Percentiles rank a stretch among this genome's conserved stretches.
Evolutionary conservation across 2,113 vertebrate genomes (phyloP).

Genomic region (Halichoerus grypus): DNA sequence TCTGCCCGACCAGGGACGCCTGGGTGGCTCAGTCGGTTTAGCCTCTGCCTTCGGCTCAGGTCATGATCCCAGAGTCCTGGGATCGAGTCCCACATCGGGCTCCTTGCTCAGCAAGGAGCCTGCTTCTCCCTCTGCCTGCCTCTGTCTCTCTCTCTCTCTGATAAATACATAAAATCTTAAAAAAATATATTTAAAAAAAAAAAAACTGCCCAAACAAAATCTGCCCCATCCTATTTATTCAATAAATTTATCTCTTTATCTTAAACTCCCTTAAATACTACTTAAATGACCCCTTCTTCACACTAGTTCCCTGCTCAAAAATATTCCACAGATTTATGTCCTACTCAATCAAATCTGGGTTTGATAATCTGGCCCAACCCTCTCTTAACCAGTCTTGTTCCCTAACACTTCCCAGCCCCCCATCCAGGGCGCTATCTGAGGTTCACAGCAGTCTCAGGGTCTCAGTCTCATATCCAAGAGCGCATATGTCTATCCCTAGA

Average conservation of each 20-base stretch:
- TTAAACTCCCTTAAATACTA: constrained; percentile 25
- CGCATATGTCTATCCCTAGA: neutral
- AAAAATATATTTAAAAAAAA: too few relatives aligned
- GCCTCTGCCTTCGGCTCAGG: too few relatives aligned
- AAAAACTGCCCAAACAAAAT: constrained; percentile 39
- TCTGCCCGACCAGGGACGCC: neutral
- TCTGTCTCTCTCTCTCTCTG: too few relatives aligned
- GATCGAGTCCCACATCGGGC: too few relatives aligned
- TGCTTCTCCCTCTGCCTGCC: too few relatives aligned
- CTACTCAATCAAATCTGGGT: neutral
- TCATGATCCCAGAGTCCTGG: too few relatives aligned
- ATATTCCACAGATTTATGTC: constrained; percentile 61
- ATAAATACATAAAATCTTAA: too few relatives aligned
- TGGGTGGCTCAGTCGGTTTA: too few relatives aligned
- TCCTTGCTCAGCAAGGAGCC: too few relatives aligned
- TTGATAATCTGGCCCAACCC: neutral
- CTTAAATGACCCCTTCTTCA: constrained; percentile 34
- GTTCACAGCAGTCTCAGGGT: neutral
- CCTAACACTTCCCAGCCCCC: neutral
- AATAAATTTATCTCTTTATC: constrained; percentile 37
- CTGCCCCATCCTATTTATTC: neutral
- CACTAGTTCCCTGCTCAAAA: constrained; percentile 44
- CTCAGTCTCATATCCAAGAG: neutral
- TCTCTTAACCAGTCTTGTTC: neutral
- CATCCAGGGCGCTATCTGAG: neutral